Percentiles rank a stretch among this genome's conserved stretches.
Conservation (phyloP, 92 coral and sea anemone species). For the Zoanthus gigantus region DNA sequence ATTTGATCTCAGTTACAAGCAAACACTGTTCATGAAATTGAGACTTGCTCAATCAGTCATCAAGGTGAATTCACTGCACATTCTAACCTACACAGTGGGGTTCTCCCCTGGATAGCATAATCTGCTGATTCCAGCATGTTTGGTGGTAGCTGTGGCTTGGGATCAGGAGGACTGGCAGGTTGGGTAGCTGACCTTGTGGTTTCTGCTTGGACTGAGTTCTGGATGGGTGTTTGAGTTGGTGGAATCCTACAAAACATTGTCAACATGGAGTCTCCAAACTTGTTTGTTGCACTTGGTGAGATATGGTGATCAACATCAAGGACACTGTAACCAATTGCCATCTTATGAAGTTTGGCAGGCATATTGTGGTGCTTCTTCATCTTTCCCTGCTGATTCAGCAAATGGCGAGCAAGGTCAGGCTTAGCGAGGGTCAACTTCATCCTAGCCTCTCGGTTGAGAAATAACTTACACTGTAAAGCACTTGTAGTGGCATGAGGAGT, state of each 20-base stretch:
- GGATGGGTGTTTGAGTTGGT: not conserved
- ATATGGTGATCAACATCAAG: not conserved
- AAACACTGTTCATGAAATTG: not conserved
- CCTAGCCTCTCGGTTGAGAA: not conserved
- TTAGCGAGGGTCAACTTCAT: slow-evolving; percentile 7
- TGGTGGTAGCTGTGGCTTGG: not conserved
- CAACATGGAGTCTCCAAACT: slow-evolving; percentile 10
- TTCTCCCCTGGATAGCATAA: slow-evolving; percentile 5
- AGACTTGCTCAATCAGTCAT: slow-evolving; percentile 24
- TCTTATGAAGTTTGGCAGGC: not conserved
- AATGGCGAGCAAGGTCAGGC: slow-evolving; percentile 7
- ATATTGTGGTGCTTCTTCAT: not conserved
- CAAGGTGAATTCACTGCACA: slow-evolving; percentile 6
- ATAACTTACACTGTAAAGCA: not conserved
- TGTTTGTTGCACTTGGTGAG: not conserved
- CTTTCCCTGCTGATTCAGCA: not conserved
- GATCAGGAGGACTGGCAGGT: not conserved
- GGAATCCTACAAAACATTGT: not conserved
- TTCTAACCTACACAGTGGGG: slow-evolving; percentile 5
- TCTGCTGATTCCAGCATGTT: not conserved
- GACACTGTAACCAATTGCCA: not conserved
- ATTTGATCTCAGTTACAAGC: not conserved
- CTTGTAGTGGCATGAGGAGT: not conserved
- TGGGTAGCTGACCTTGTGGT: not conserved
- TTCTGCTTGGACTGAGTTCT: not conserved